A percentile compares a stretch with the other conserved stretches of the same genome.
Conservation (phyloP, 2,888 invertebrate species). For the Iselma pallidipennis region DNA sequence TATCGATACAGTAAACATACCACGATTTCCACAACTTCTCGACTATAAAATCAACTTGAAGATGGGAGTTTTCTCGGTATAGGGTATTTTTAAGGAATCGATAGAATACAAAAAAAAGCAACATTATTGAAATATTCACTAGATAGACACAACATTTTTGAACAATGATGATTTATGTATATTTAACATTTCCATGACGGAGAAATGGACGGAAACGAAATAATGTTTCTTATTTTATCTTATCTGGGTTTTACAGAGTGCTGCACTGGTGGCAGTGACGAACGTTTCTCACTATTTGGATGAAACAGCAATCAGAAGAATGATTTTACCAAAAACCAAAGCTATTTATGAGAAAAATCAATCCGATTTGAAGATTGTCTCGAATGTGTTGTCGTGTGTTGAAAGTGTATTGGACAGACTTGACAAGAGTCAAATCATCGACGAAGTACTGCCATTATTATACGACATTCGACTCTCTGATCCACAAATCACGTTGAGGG, state of each 20-base stretch:
- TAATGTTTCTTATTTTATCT: background rate
- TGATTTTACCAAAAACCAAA: slow-evolving; percentile 84
- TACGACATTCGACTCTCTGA: slow-evolving; percentile 85
- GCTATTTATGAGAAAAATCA: slow-evolving; percentile 78
- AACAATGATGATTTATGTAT: background rate
- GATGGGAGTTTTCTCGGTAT: background rate
- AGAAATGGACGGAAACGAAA: too few species aligned
- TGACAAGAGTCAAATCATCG: slow-evolving; percentile 85
- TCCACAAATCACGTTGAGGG: slow-evolving; percentile 84
- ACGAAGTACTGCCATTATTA: slow-evolving; percentile 87
- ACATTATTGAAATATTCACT: background rate
- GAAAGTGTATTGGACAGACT: slow-evolving; percentile 82
- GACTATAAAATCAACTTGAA: too few species aligned
- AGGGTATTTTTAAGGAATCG: background rate
- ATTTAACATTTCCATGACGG: too few species aligned
- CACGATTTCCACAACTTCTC: background rate
- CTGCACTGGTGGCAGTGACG: slow-evolving; percentile 84
- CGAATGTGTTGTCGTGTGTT: slow-evolving; percentile 76
- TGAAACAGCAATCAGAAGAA: slow-evolving; percentile 76
- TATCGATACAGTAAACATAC: background rate
- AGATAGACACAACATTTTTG: background rate
- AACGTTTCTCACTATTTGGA: slow-evolving; percentile 84
- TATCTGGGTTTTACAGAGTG: slow-evolving; percentile 65
- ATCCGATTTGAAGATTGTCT: slow-evolving; percentile 77
- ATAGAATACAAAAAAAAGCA: background rate